phyloP scores from a whole-genome alignment of 2,888 invertebrate species.

The Lottia gigantea region DNA sequence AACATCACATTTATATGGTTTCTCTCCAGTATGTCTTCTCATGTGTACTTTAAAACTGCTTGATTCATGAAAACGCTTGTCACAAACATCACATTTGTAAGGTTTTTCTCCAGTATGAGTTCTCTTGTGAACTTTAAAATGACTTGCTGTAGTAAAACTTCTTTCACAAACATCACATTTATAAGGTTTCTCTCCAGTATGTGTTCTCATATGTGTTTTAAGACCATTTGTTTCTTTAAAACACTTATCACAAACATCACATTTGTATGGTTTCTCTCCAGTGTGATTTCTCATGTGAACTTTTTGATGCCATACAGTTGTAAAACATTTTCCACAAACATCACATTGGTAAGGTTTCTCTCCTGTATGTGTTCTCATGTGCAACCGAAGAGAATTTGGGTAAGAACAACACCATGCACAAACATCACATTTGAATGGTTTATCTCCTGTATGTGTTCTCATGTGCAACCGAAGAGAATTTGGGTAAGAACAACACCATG shows the following conservation, averaged over 20 bases:
- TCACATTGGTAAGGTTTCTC: background rate
- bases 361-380: background rate
- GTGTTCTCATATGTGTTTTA: background rate
- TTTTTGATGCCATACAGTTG: background rate
- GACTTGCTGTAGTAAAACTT: background rate
- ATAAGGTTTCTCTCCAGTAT: conserved; percentile 4
- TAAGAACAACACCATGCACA: background rate
- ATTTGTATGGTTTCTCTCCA: background rate
- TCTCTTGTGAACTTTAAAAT: background rate
- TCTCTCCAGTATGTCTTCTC: background rate
- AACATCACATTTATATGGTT: conserved; percentile 1
- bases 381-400: background rate
- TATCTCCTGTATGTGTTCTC: background rate
- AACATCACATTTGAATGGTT: background rate
- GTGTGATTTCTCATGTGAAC: background rate
- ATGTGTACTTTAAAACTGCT: background rate
- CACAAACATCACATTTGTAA: background rate
- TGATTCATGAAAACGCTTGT: too few relatives aligned
- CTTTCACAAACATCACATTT: background rate
- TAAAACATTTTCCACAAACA: background rate
- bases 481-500: background rate
- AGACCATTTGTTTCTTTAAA: background rate
- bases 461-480: background rate
- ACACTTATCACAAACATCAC: background rate
- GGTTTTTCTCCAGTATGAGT: background rate